Percentiles rank a stretch among this genome's conserved stretches.
phyloP scores from a whole-genome alignment of 2,113 vertebrate species.

The Oncorhynchus kisutch region DNA sequence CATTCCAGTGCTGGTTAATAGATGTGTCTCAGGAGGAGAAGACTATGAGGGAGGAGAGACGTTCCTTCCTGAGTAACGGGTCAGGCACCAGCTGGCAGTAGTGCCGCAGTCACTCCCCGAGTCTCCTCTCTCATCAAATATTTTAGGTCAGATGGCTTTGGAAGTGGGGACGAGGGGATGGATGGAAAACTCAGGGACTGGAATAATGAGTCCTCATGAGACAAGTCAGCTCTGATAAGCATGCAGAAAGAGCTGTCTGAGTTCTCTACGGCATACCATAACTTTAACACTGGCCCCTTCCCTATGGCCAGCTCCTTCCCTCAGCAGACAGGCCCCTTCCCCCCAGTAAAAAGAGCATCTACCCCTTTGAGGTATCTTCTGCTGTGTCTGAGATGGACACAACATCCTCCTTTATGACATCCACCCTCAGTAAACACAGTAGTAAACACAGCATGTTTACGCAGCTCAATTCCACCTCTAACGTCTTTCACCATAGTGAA shows the following conservation, averaged over 20 bases:
- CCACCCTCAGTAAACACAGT: constrained; percentile 62
- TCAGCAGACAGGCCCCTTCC: constrained; percentile 24
- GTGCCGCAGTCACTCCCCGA: constrained; percentile 81
- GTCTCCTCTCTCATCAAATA: constrained; percentile 90
- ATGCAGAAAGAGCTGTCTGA: constrained; percentile 79
- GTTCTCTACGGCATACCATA: constrained; percentile 72
- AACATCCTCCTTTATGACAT: constrained; percentile 54
- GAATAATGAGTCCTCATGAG: constrained; percentile 73
- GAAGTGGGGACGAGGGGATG: constrained; percentile 41
- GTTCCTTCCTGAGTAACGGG: constrained; percentile 70
- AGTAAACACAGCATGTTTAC: constrained; percentile 57
- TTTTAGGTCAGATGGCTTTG: constrained; percentile 80
- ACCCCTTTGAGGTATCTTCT: constrained; percentile 54
- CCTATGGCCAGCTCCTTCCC: constrained; percentile 34
- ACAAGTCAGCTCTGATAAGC: constrained; percentile 76
- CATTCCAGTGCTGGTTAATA: constrained; percentile 82
- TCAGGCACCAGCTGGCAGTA: constrained; percentile 73
- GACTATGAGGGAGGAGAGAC: constrained; percentile 50
- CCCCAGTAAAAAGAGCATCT: constrained; percentile 49
- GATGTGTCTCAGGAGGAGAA: constrained; percentile 74
- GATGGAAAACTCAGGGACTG: constrained; percentile 56
- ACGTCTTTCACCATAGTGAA: constrained; percentile 92
- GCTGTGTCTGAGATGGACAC: constrained; percentile 60
- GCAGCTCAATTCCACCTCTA: constrained; percentile 71
- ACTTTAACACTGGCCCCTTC: constrained; percentile 54